Conservation (phyloP, 2,888 invertebrate species). For the Abscondita cerata region DNA sequence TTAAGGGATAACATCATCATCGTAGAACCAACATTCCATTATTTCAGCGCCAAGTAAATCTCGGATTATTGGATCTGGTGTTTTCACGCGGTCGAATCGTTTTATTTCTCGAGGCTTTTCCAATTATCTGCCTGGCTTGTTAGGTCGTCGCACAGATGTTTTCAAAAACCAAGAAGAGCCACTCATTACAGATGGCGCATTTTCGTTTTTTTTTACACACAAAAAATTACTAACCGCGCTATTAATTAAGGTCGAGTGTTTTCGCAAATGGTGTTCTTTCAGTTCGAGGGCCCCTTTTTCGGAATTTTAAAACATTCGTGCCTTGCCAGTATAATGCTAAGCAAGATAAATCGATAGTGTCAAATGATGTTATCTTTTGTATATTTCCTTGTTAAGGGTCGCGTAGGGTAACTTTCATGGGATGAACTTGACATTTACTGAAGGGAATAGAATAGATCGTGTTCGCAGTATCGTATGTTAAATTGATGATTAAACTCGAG, state of each 20-base stretch:
- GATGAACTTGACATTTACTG: conserved; percentile 23
- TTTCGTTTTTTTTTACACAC: conserved; percentile 23
- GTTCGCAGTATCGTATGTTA: conserved; percentile 23
- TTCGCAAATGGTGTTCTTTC: no score
- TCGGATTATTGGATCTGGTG: conserved; percentile 54
- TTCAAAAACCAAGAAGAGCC: conserved; percentile 12
- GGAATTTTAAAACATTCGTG: not conserved
- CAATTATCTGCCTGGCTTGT: conserved; percentile 55
- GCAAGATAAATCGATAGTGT: conserved; percentile 31
- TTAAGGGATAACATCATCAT: conserved; percentile 18
- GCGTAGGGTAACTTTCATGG: conserved; percentile 23
- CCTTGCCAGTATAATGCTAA: conserved; percentile 5
- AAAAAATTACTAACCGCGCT: no score
- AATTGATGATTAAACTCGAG: conserved; percentile 25
- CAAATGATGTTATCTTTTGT: conserved; percentile 29
- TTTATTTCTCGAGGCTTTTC: conserved; percentile 55
- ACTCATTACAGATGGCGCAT: conserved; percentile 36
- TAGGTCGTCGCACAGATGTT: conserved; percentile 46
- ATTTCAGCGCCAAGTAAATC: conserved; percentile 48
- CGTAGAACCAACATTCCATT: conserved; percentile 42
- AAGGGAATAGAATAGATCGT: conserved; percentile 26
- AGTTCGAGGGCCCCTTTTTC: no score
- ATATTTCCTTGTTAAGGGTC: conserved; percentile 26
- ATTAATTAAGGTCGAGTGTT: no score
- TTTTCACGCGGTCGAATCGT: conserved; percentile 52